Conservation (phyloP, 2,113 vertebrate species). For the Myanophis thanlyinensis region DNA sequence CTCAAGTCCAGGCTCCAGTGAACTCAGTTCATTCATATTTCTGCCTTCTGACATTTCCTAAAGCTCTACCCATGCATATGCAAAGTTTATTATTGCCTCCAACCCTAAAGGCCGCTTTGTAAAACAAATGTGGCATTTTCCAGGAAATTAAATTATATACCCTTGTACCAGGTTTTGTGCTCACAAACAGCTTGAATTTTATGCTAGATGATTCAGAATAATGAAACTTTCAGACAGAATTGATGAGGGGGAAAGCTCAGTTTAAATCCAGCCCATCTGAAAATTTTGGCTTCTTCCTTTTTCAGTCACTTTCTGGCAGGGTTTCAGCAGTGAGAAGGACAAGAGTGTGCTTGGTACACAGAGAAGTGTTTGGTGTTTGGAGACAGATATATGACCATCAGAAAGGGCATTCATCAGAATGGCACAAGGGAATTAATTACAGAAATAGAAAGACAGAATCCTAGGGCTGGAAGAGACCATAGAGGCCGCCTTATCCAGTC, state of each 20-base stretch:
- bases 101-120: background rate
- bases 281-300: background rate
- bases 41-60: background rate
- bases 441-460: background rate
- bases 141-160: background rate
- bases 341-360: background rate
- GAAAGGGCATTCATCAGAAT: background rate
- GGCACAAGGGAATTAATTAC: too few relatives aligned
- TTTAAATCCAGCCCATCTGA: background rate
- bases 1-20: background rate
- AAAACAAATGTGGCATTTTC: background rate
- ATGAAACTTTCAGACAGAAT: background rate
- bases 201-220: background rate
- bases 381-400: background rate
- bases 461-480: background rate
- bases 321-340: background rate
- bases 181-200: background rate
- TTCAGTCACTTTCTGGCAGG: background rate
- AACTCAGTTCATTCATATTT: background rate
- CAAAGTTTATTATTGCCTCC: background rate
- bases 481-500: background rate
- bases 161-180: background rate
- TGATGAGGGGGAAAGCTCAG: background rate
- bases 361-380: background rate
- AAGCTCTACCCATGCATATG: background rate